phyloP scores from a whole-genome alignment of 2,888 invertebrate species.

The Trypoxylon attenuatum region DNA sequence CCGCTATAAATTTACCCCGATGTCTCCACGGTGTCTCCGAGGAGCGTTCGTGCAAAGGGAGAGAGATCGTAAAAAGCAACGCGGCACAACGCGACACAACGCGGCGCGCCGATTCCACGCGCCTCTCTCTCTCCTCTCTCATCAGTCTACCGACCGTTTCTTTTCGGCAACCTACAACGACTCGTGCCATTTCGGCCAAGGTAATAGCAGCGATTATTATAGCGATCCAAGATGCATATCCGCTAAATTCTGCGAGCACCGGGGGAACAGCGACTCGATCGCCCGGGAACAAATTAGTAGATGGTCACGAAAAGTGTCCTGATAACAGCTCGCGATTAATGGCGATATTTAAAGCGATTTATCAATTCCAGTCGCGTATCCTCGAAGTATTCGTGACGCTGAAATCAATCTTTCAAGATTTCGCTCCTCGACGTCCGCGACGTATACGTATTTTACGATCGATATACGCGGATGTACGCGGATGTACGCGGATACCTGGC shows the following conservation, averaged over 20 bases:
- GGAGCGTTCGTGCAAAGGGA: constrained; percentile 55
- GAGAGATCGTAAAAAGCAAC: constrained; percentile 62
- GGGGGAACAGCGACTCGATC: not conserved
- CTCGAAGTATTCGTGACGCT: not conserved
- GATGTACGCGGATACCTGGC: constrained; percentile 43
- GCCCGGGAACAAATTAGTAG: not conserved
- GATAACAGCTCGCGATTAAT: not conserved
- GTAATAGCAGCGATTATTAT: no score
- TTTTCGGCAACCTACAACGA: not conserved
- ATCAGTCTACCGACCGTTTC: constrained; percentile 20
- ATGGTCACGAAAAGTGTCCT: not conserved
- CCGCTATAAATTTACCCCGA: constrained; percentile 64
- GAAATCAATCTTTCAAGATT: not conserved
- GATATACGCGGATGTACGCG: constrained; percentile 38
- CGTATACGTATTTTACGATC: not conserved
- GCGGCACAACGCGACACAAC: no score
- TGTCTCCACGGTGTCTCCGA: constrained; percentile 58
- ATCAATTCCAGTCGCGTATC: not conserved
- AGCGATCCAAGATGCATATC: not conserved
- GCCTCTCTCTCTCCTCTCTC: constrained; percentile 29
- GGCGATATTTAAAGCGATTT: not conserved
- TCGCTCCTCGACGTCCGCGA: not conserved
- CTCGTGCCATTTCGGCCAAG: not conserved
- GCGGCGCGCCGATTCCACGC: constrained; percentile 52
- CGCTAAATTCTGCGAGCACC: not conserved